Base-by-base conservation (phyloP, 2,888 invertebrate species). In the Leptinotarsa tumamoca region DNA sequence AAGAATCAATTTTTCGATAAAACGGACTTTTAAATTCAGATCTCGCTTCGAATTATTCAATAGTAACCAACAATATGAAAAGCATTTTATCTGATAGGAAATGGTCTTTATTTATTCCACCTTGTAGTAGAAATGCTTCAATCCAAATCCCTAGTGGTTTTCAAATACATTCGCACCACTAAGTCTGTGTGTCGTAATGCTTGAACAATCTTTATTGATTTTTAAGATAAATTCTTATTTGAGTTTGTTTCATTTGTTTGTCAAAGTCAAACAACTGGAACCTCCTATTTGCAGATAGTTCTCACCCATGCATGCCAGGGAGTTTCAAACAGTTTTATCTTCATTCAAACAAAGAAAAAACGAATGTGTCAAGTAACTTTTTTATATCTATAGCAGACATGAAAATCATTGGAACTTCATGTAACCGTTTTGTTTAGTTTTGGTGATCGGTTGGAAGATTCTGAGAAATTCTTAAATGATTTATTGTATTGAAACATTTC, bases 221-320 rank as follows among this genome's bases (percentile, higher is more conserved):
- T 83, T 83, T 79, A 79, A 78, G 79, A 80, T 82, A 80, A 78
- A 80, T 78, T 80, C 74, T 74, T 82, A 76, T 81, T 82, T 82
- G 76, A 76, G 74, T 78, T 81, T 76, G 78, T 79, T 78, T 79
- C 79, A 78, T 78, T 72, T 83, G 81, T 84, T 83, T 83, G 81
- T 74, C 78, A 51, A 78, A 73, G 74, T 66, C 76, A 84, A 84
- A 84, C 79, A 82, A 74, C 76, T 71, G 78, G 78, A 75, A 79
- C 80, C 80, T 82, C 76, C 76, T 84, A 80, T 84, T 84, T 84
- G 80, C 83, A 80, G 81, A 83, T 83, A 83, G 83, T 83, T 83
- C 83, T 84, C 84, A 82, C 83, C 82, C 83, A 80, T 75, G 78
- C 74, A 77, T 58, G 21, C 49, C 68, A 80, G 76, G 75, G 74